Base-by-base conservation (phyloP, 2,113 vertebrate species). In the Plotosus lineatus region DNA sequence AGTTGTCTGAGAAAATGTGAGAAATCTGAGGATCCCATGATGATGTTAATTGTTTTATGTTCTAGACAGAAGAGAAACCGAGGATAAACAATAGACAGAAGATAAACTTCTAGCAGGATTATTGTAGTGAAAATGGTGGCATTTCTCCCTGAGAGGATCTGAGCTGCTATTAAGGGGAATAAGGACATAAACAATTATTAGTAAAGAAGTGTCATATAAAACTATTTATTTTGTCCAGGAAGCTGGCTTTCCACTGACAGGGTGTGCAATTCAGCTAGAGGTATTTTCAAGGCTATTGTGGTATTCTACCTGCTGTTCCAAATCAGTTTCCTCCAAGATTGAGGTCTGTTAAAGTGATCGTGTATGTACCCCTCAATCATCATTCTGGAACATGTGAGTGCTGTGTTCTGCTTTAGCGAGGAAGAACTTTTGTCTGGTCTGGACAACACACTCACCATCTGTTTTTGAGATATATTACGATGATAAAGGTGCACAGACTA, bases 281-380 rank as follows among this genome's bases (percentile, higher is more conserved):
- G 68, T 48, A 71, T 71, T 48, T 71, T 71, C 68, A 71, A 31
- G 44, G 68, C 68, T 71, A 71, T 71, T 71, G 46, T 48, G 44
- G 68, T 50, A 48, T 48, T 71, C 42, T 44, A 71, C 68, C 68
- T 71, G 68, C 68, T 71, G 68, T 71, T 71, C 26, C 15, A 71
- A 48, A 71, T 48, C 46, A 31, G 14, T 48, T 71, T 69, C 48
- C 26, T 28, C 9, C 31, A 7, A 48, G 3, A 44, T 71, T 31
- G 68, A 48, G 68, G 26, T 48, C 68, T 50, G 44, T 71, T 71
- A 71, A 71, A 71, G 7, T 28, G 42, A 48, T 28, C 48, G 66
- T 40, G 28, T 71, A 48, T 71, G 3, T 48, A 48, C 26, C 15
- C 44, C 31, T 48, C 44, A 71, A 26, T 17, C 68, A 31, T 48